Conservation (phyloP, 2,113 vertebrate genomes). For the Fulica atra region DNA sequence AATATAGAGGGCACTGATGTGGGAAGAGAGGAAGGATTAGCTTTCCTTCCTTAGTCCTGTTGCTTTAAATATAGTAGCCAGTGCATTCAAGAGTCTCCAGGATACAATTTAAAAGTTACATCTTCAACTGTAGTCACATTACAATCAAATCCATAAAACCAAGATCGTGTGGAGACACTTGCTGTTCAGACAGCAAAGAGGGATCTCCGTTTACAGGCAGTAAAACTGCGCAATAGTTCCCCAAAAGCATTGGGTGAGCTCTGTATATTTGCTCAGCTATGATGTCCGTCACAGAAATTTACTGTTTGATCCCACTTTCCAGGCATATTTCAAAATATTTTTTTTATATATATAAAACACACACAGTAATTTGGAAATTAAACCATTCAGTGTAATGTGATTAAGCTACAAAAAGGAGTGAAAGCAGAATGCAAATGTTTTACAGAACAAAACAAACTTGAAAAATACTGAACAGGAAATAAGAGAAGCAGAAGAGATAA, state of each 20-base stretch:
- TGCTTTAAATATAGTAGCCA: background rate
- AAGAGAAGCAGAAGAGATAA: background rate
- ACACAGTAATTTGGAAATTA: background rate
- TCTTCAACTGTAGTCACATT: background rate
- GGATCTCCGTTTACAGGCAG: background rate
- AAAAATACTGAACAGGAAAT: background rate
- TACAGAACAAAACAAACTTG: background rate
- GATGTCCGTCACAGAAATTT: background rate
- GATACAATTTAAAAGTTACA: background rate
- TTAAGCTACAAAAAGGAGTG: background rate
- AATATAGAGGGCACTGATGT: background rate
- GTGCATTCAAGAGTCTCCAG: background rate
- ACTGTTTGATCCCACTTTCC: background rate
- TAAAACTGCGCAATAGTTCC: background rate
- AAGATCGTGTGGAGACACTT: background rate
- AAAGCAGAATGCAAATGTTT: background rate
- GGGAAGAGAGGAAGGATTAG: background rate
- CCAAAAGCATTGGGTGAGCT: background rate
- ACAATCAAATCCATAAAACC: background rate
- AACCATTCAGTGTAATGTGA: background rate
- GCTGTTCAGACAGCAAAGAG: background rate
- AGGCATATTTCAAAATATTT: background rate
- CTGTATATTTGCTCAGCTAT: background rate
- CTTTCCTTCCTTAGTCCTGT: background rate
- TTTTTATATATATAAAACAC: background rate